A percentile compares a stretch with the other conserved stretches of the same genome.
Conservation (phyloP, 2,888 invertebrate species). For the Trypoxylon attenuatum region DNA sequence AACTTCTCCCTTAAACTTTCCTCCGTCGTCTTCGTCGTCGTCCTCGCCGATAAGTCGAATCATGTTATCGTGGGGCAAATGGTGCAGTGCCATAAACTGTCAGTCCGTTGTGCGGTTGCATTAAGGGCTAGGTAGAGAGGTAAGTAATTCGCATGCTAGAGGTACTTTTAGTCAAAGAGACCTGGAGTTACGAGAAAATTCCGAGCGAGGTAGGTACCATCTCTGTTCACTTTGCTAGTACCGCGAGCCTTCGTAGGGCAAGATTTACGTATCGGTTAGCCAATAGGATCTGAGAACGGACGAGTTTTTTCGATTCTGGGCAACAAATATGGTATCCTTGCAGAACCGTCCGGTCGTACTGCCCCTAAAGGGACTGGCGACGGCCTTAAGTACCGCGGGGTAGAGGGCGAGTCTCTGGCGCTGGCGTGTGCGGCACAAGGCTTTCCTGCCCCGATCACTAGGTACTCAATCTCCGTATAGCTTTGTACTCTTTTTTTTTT, state of each 20-base stretch:
- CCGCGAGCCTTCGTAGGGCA: background rate
- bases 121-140: conserved; percentile 19
- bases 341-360: conserved; percentile 74
- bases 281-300: conserved; percentile 10
- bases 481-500: conserved; percentile 36
- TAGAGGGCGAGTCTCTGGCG: conserved; percentile 68
- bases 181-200: background rate
- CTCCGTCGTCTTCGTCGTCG: conserved; percentile 24
- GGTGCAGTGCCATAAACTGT: background rate
- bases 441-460: conserved; percentile 72
- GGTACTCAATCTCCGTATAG: conserved; percentile 65
- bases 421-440: conserved; percentile 71
- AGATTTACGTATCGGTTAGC: background rate
- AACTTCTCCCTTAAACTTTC: too few species aligned
- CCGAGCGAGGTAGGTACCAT: background rate
- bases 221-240: background rate
- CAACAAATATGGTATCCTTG: conserved; percentile 55
- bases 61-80: conserved; percentile 11
- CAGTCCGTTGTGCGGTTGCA: background rate
- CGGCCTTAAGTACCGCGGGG: conserved; percentile 71
- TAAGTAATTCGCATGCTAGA: conserved; percentile 43
- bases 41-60: conserved; percentile 41
- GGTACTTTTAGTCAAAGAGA: background rate
- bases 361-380: conserved; percentile 73
- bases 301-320: conserved; percentile 34